A percentile compares a stretch with the other conserved stretches of the same genome.
phyloP scores from a whole-genome alignment of 1,140 invertebrate genomes.

The Araneus ventricosus region DNA sequence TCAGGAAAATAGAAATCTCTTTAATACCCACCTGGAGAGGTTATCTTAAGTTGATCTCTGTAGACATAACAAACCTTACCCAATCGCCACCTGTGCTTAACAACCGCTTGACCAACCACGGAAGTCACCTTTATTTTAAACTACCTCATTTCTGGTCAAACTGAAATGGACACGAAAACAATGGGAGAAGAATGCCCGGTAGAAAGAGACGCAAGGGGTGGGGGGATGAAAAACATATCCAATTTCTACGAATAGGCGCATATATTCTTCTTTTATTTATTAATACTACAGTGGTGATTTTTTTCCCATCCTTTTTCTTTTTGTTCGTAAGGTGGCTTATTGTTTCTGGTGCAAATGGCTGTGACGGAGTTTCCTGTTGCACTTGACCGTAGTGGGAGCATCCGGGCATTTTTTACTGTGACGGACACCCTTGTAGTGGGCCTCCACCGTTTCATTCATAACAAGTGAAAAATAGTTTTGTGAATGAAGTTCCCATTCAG shows the following conservation, averaged over 20 bases:
- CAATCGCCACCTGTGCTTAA: constrained; percentile 15
- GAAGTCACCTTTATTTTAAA: constrained; percentile 39
- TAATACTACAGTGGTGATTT: not conserved
- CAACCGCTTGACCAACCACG: constrained; percentile 39
- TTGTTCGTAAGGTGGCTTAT: constrained; percentile 47
- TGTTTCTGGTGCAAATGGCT: constrained; percentile 57
- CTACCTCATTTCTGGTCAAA: not conserved
- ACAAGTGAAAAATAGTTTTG: constrained; percentile 52
- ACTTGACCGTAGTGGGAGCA: constrained; percentile 62
- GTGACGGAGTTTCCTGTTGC: constrained; percentile 63
- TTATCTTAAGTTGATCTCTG: not conserved
- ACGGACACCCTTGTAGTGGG: not conserved
- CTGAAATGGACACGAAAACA: constrained; percentile 6
- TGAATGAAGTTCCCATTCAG: constrained; percentile 34
- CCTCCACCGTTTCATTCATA: constrained; percentile 49
- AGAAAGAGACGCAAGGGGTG: not conserved
- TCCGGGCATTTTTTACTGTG: constrained; percentile 48
- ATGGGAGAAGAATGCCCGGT: not conserved
- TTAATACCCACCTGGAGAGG: too few relatives aligned
- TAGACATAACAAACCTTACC: not conserved
- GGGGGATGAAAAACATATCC: not conserved
- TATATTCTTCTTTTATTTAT: constrained; percentile 23
- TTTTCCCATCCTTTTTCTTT: not conserved
- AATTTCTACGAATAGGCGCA: not conserved
- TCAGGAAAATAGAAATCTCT: too few relatives aligned